phyloP scores from a whole-genome alignment of 2,888 invertebrate genomes.

The Stramonita haemastoma region DNA sequence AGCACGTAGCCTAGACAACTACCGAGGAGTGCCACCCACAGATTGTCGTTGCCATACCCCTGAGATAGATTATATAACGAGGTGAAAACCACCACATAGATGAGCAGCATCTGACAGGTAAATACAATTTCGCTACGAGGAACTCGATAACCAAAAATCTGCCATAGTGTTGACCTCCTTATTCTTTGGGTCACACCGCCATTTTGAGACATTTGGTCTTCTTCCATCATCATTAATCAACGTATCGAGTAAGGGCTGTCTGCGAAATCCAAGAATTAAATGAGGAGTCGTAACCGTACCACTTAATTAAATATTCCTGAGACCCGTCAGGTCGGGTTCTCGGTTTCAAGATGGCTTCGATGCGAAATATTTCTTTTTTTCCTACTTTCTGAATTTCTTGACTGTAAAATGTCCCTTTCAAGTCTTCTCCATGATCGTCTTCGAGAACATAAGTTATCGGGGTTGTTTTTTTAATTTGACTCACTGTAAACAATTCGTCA shows the following conservation, averaged over 20 bases:
- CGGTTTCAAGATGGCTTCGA: constrained; percentile 46
- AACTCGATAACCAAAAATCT: neutral
- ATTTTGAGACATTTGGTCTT: neutral
- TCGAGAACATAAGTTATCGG: constrained; percentile 41
- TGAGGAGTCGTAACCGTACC: constrained; percentile 42
- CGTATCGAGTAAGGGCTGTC: neutral
- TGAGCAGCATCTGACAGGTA: constrained; percentile 14
- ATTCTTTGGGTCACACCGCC: too few relatives aligned
- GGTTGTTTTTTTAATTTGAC: constrained; percentile 13
- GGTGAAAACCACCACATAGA: neutral
- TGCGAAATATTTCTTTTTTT: constrained; percentile 37
- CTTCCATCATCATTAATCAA: neutral
- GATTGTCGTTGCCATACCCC: neutral
- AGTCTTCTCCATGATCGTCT: constrained; percentile 45
- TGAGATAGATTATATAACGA: constrained; percentile 26
- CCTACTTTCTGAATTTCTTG: constrained; percentile 22
- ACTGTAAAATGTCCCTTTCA: constrained; percentile 46
- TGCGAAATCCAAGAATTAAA: constrained; percentile 43
- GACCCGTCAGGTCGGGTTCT: neutral
- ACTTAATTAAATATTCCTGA: constrained; percentile 38
- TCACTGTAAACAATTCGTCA: constrained; percentile 49
- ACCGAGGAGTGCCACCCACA: constrained; percentile 41
- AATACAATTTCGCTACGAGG: constrained; percentile 15
- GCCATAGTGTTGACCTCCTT: neutral
- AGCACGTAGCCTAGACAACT: constrained; percentile 43